Conservation (phyloP, 2,797 vertebrate genomes). For the Okamejei kenojei region DNA sequence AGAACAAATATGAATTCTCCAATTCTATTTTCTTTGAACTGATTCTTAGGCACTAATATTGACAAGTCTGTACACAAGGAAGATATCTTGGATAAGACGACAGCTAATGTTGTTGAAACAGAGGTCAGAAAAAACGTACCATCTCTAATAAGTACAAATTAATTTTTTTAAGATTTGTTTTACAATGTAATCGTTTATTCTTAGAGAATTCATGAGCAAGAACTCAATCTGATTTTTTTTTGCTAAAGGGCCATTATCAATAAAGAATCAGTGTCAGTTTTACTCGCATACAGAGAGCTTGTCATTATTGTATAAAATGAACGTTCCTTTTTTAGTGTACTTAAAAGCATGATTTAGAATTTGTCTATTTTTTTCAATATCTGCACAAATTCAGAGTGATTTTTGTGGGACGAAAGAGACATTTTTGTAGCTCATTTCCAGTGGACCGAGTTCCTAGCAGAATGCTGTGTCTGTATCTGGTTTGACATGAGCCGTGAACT, state of each 20-base stretch:
- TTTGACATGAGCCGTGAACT: neutral
- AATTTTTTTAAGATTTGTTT: neutral
- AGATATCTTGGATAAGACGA: neutral
- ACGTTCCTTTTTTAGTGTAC: neutral
- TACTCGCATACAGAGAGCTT: neutral
- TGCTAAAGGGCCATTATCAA: neutral
- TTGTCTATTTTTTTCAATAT: neutral
- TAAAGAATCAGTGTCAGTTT: neutral
- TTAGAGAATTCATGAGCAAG: neutral
- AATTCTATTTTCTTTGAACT: neutral
- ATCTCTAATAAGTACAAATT: neutral
- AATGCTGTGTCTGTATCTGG: neutral
- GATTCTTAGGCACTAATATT: neutral
- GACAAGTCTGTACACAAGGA: neutral
- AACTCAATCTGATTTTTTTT: neutral
- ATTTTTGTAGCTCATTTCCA: neutral
- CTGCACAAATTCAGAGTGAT: neutral
- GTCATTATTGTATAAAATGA: neutral
- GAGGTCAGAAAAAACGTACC: slow-evolving; percentile 1
- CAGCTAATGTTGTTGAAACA: neutral
- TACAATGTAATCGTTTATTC: neutral
- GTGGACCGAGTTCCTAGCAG: neutral
- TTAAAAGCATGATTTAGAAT: neutral
- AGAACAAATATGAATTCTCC: neutral
- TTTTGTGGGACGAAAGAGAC: neutral